phyloP scores from a whole-genome alignment of 2,797 vertebrate species.

The Hydrophis major region DNA sequence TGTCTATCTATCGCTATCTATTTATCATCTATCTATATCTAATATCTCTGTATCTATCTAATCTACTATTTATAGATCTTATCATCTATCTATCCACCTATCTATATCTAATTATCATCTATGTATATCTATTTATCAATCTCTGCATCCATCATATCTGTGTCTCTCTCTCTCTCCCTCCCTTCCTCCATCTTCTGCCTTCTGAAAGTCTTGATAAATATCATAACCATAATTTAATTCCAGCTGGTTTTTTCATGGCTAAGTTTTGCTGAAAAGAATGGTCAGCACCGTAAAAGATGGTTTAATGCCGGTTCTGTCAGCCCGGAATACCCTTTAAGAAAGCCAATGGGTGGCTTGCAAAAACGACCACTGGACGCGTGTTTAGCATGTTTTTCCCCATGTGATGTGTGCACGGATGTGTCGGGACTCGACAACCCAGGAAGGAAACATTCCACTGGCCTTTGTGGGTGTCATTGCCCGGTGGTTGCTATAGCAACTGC shows the following conservation, averaged over 20 bases:
- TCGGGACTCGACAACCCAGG: neutral
- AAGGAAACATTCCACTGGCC: slow-evolving; percentile 37
- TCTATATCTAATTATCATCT: no score
- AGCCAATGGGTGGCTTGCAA: neutral
- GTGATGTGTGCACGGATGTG: neutral
- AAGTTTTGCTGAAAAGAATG: neutral
- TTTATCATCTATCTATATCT: no score
- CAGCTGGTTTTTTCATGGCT: fast-evolving
- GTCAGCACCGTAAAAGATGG: fast-evolving
- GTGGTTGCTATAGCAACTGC: slow-evolving; percentile 54
- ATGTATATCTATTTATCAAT: no score
- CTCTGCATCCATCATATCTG: no score
- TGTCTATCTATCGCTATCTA: no score
- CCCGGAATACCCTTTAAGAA: neutral
- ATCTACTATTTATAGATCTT: no score
- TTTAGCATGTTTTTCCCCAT: neutral
- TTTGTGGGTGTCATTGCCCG: neutral
- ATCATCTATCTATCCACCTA: no score
- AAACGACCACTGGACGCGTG: neutral
- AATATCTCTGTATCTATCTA: no score
- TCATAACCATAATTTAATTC: neutral
- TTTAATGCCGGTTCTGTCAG: neutral
- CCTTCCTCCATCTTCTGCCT: no score
- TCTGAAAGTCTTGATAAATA: no score
- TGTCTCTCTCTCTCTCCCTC: no score